These are phyloP conservation scores for Dusona sp. DNA, from an alignment of 2,888 invertebrate genomes.

Conservation along the genomic window DNA sequence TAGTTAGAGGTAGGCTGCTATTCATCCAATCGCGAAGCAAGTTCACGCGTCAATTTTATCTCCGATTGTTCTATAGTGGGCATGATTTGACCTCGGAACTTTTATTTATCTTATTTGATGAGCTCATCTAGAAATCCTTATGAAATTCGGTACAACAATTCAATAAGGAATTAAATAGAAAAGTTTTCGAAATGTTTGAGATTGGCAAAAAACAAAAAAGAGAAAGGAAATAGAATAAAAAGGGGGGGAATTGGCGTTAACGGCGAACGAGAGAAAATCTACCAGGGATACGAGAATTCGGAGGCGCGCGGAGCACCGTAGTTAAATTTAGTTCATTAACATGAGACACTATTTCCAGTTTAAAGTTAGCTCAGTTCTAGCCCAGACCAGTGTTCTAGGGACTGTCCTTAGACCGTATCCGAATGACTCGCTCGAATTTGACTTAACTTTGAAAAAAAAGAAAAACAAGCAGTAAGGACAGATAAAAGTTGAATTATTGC, in stretches of 20 bases:
- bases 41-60: constrained; percentile 14
- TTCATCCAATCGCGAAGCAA: constrained; percentile 24
- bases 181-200: neutral
- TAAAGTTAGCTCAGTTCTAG: constrained; percentile 83
- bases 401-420: constrained; percentile 67
- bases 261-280: constrained; percentile 69
- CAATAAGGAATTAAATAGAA: neutral
- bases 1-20: neutral
- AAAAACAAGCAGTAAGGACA: constrained; percentile 22
- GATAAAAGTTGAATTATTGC: constrained; percentile 23
- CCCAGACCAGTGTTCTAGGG: constrained; percentile 75
- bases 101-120: neutral
- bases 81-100: constrained; percentile 8
- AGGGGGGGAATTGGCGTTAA: constrained; percentile 55
- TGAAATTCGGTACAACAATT: neutral
- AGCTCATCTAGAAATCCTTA: neutral
- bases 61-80: neutral
- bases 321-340: constrained; percentile 82
- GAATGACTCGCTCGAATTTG: constrained; percentile 67
- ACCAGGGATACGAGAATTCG: constrained; percentile 77
- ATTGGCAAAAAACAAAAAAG: constrained; percentile 11
- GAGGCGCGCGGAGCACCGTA: constrained; percentile 79
- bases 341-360: constrained; percentile 82
- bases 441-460: constrained; percentile 50
- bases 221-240: constrained; percentile 11